These are phyloP conservation scores for Platycheirus albimanus DNA, from an alignment of 2,888 invertebrate species.

Conservation along the genomic window DNA sequence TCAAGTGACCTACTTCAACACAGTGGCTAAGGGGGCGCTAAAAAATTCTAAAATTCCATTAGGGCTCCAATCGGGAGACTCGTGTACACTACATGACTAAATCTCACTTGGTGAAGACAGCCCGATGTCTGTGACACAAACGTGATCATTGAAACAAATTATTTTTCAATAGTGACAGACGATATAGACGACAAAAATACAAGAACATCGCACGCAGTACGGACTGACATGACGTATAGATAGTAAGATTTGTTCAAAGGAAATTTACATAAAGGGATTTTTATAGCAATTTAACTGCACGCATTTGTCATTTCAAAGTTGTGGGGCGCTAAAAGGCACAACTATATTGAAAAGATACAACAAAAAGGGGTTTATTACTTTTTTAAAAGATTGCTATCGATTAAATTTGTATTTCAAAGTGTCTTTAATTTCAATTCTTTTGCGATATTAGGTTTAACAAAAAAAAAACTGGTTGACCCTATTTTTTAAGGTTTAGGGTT, in stretches of 20 bases:
- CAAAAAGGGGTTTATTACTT: conserved; percentile 21
- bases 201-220: conserved; percentile 33
- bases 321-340: conserved; percentile 46
- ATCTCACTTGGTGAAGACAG: not conserved
- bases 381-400: conserved; percentile 36
- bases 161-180: conserved; percentile 51
- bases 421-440: conserved; percentile 28
- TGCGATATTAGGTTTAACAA: conserved; percentile 48
- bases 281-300: conserved; percentile 33
- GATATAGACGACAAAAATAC: conserved; percentile 58
- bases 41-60: conserved; percentile 48
- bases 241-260: conserved; percentile 16
- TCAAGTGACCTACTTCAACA: conserved; percentile 57
- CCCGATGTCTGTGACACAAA: conserved; percentile 19
- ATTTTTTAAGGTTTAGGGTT: not conserved
- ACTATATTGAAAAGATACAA: conserved; percentile 7
- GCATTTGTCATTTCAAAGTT: conserved; percentile 28
- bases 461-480: conserved; percentile 48
- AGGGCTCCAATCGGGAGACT: conserved; percentile 50
- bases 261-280: conserved; percentile 51
- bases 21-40: conserved; percentile 21
- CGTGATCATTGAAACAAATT: conserved; percentile 62
- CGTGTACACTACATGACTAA: not conserved
- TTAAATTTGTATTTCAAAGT: conserved; percentile 48
- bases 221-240: too few relatives aligned